These are phyloP conservation scores for Agrilus planipennis DNA, from an alignment of 1,140 invertebrate genomes.

Conservation along the genomic window DNA sequence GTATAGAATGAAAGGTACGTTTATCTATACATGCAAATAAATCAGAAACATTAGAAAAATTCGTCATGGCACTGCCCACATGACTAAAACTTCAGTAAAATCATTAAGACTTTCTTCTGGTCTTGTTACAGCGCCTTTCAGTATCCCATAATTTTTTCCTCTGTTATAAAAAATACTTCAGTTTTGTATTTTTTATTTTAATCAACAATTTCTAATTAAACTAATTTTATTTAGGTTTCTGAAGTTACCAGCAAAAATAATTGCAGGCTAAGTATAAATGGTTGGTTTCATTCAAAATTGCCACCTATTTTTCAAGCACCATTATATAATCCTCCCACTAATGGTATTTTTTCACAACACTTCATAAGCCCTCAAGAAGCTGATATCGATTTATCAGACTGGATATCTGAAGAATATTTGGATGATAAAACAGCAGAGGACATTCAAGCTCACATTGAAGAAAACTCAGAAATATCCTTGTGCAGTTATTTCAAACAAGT, in stretches of 20 bases:
- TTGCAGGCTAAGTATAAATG: constrained; percentile 56
- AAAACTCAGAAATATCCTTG: constrained; percentile 44
- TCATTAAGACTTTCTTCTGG: too few species aligned
- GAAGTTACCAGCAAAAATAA: constrained; percentile 51
- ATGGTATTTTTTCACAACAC: constrained; percentile 18
- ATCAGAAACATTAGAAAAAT: too few species aligned
- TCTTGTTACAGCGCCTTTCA: too few species aligned
- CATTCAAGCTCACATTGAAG: constrained; percentile 45
- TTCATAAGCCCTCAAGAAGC: constrained; percentile 19
- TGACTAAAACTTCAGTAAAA: too few species aligned
- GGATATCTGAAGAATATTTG: constrained; percentile 41
- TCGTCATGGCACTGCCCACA: too few species aligned
- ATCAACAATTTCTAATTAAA: too few species aligned
- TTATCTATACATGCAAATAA: too few species aligned
- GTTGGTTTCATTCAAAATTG: constrained; percentile 55
- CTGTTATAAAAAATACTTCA: too few species aligned
- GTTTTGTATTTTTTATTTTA: too few species aligned
- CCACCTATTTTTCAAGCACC: constrained; percentile 26
- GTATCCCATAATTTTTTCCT: too few species aligned
- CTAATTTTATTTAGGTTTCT: too few species aligned
- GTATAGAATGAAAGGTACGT: too few species aligned
- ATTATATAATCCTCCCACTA: constrained; percentile 15
- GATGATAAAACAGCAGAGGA: constrained; percentile 32
- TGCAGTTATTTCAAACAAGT: constrained; percentile 40
- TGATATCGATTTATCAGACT: constrained; percentile 30